Base-by-base conservation (phyloP, 1,140 invertebrate species). In the Drosophila carrolli region DNA sequence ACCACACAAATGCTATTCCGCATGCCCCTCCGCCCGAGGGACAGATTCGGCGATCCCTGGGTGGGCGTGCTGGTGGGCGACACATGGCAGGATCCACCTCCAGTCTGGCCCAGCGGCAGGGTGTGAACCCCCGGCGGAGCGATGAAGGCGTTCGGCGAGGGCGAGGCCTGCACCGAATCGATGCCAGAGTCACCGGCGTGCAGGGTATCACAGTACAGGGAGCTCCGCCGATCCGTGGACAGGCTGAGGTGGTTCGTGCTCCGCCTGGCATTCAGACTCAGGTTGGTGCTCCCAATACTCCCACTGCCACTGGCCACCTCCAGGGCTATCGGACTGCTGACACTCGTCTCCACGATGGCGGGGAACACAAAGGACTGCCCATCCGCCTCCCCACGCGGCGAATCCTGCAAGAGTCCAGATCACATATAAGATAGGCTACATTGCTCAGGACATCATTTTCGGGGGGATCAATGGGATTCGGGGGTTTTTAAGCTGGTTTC, bases 121-220 rank as follows among this genome's bases (percentile, higher is more conserved):
- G 50, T 50, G 1, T 81, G 85, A 13, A 89, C 80, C 5, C 91
- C 91, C 23, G 93, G 92, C 55, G 90, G 85, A 14, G 92, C 92
- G 10, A 93, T 89, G 27, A 92, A 78, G 54, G 93, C 92, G 73
- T 93, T 93, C n/a, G 94, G 94, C 59, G 94, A 95, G 11, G 95
- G 95, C 35, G 95, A 95, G 41, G 95, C 94, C 94, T 95, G 88
- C 53, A 95, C 94, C n/a, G 95, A 96, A 54, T 96, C 95, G 79
- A 96, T 96, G 47, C 95, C 95, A 1, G 94, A 95, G 74, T 95
- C 94, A 10, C 91, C 91, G 10, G 90, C 89, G 53, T 92, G 91
- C 75, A 92, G 67, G 35, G 91, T 92, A 91, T 92, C 92, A 90
- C 86, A 92, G 84, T 82, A 92, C 8, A 92, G 75, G 16, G 92